Base-by-base conservation (phyloP, 2,797 vertebrate genomes). In the Pangasius macronema region DNA sequence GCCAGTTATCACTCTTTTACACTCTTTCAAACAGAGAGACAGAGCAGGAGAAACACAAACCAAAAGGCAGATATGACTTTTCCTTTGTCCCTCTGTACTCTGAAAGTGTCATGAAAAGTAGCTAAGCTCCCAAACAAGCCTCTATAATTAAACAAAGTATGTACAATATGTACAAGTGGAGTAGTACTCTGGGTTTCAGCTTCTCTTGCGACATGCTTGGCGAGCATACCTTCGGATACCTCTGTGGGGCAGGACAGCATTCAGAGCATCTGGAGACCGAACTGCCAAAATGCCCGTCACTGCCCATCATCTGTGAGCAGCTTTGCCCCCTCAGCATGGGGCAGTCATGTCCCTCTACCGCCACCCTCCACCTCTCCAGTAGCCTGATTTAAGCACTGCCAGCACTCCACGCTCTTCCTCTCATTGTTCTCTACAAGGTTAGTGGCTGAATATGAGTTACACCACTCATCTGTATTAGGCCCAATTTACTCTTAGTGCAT, bases 291-390 rank as follows among this genome's bases (percentile, higher is more conserved):
- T 55, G 86, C 83, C 70, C 76, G 84, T 79, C 51, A 59, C 70
- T 2, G 30, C 10, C 33, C 4, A 6, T 79, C 30, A 79, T 79
- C 61, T 55, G 72, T 84, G 36, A 61, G 77, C 81, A 85, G 63
- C 77, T 73, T 84, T 85, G 83, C 68, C 72, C 72, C 30, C 81
- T 86, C 80, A 87, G 81, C 76, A 57, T 79, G 53, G 20, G 70
- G 81, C 88, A 75, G 89, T 91, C 94, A 94, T 93, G 91, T 89
- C 91, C 94, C 94, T 93, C 92, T 93, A 55, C 92, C 93, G 93
- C 91, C 90, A 22, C 94, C 93, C 94, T 93, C 94, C 92, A 93
- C 93, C 93, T 93, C 91, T 89, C 27, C 65, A 92, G 94, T 94
- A 94, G 93, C 92, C 93, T 87, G 90, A 85, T 92, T 88, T 89